Percentiles rank a stretch among this genome's conserved stretches.
Conservation (phyloP, 2,888 invertebrate genomes). For the Timandra comae region DNA sequence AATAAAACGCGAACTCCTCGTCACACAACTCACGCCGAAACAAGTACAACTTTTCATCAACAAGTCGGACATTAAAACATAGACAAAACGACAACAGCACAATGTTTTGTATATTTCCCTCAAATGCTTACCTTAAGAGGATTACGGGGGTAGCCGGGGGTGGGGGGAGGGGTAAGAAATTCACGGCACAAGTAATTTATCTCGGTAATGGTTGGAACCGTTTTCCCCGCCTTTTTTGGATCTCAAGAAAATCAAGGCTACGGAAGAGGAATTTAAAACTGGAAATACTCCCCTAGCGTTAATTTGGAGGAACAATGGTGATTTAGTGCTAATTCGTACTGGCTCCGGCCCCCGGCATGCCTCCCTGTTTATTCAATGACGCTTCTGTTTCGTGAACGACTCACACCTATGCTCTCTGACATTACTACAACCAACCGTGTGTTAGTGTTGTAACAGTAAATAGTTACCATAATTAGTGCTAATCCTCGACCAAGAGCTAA, state of each 20-base stretch:
- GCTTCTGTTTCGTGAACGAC: too few relatives aligned
- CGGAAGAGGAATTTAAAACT: slow-evolving; percentile 47
- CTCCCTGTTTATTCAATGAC: too few relatives aligned
- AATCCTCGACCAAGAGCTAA: too few relatives aligned
- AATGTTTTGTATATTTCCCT: slow-evolving; percentile 28
- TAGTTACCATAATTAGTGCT: too few relatives aligned
- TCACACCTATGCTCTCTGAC: too few relatives aligned
- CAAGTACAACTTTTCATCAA: slow-evolving; percentile 10
- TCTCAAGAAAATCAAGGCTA: slow-evolving; percentile 50
- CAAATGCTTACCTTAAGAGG: slow-evolving; percentile 46
- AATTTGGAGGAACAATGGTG: slow-evolving; percentile 54
- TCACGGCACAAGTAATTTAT: slow-evolving; percentile 57
- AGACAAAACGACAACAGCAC: slow-evolving; percentile 14
- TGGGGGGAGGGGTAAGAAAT: slow-evolving; percentile 29
- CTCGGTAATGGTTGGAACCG: slow-evolving; percentile 57
- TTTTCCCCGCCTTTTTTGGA: slow-evolving; percentile 64
- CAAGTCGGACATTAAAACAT: slow-evolving; percentile 19
- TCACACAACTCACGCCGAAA: too few relatives aligned
- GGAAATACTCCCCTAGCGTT: slow-evolving; percentile 45
- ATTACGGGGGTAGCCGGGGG: slow-evolving; percentile 32
- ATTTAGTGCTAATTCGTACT: slow-evolving; percentile 49
- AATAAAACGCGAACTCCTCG: too few relatives aligned
- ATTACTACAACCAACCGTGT: too few relatives aligned
- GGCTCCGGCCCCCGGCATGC: slow-evolving; percentile 2
- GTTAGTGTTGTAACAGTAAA: too few relatives aligned